Base-by-base conservation (phyloP, 53 echinoderm and acorn worm species). In the Crossaster papposus region DNA sequence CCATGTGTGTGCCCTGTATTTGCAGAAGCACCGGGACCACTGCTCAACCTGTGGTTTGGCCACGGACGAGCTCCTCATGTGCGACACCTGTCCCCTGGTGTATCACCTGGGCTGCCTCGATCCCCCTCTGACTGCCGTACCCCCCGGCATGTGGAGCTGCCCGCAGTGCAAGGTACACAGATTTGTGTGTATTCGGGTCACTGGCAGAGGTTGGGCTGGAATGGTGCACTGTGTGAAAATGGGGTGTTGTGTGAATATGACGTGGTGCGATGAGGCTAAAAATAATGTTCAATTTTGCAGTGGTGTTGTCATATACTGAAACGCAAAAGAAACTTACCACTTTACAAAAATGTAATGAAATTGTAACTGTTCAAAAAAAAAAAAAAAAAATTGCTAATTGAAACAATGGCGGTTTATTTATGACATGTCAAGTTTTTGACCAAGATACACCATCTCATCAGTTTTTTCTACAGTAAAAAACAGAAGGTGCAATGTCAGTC, bases 111-210 rank as follows among this genome's bases (percentile, higher is more conserved):
- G 64, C 54, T 95, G 98, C 88, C 93, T 97, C 20, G 94, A 97
- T 50, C 98, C 98, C 44, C 98, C 98, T 23, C 95, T 97, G 32
- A 70, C 89, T 2, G 88, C 92, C 15, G 95, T 97, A 64, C 98
- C 98, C 64, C 91, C 98, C 51, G 98, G 98, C 52, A 91, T 95
- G 32, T 97, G 98, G 98, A 96, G 94, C 82, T 97, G 98, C 83
- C 95, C 95, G 8, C 91, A 97, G 85, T 97, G 97, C 92, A 90
- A 97, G 95, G 95, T 97, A 95, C 74, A 82, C 71, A 68, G 12
- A 58, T 29, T 52, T 62, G 10, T n/a, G 81, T 81, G 81, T 81
- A 81, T 81, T 62, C 81, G 33, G 78, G 89, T 79, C 92, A 86
- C 26, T 36, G 65, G 83, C 90, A 54, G n/a, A 35, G 62, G 72